These are phyloP conservation scores for Volucella inflata DNA, from an alignment of 2,888 invertebrate genomes.

Conservation along the genomic window DNA sequence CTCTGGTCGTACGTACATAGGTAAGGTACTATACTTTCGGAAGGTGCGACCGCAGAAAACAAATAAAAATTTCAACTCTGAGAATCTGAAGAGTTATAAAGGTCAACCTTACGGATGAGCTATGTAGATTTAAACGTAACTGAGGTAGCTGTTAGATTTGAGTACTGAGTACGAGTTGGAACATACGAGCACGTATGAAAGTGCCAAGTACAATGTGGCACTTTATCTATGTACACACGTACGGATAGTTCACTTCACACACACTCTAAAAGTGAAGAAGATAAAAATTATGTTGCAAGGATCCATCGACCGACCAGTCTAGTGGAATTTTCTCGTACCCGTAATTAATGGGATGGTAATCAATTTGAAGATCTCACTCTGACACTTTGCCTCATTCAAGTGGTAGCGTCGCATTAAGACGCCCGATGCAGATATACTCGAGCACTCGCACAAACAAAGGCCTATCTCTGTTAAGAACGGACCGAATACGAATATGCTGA, in stretches of 20 bases:
- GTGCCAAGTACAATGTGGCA: neutral
- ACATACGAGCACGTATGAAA: no score
- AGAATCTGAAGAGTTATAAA: neutral
- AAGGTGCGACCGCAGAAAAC: neutral
- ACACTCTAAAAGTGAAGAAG: constrained; percentile 6
- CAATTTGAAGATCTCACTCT: constrained; percentile 62
- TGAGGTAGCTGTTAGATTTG: constrained; percentile 47
- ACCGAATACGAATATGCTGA: neutral
- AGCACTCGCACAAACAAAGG: constrained; percentile 42
- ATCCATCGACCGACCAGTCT: neutral
- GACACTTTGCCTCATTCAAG: constrained; percentile 33
- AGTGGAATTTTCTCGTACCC: constrained; percentile 28
- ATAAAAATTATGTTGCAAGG: constrained; percentile 32
- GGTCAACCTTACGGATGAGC: constrained; percentile 35
- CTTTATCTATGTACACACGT: neutral
- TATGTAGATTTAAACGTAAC: constrained; percentile 39
- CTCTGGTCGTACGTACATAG: no score
- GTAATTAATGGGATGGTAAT: constrained; percentile 69
- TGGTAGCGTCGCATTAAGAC: neutral
- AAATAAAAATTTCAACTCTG: constrained; percentile 1
- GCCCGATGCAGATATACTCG: neutral
- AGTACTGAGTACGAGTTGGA: neutral
- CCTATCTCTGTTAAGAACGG: constrained; percentile 30
- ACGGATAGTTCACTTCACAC: constrained; percentile 34
- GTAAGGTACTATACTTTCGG: no score